Evolutionary conservation across 2,888 invertebrate genomes (phyloP).

Genomic region (Ochlodes sylvanus): DNA sequence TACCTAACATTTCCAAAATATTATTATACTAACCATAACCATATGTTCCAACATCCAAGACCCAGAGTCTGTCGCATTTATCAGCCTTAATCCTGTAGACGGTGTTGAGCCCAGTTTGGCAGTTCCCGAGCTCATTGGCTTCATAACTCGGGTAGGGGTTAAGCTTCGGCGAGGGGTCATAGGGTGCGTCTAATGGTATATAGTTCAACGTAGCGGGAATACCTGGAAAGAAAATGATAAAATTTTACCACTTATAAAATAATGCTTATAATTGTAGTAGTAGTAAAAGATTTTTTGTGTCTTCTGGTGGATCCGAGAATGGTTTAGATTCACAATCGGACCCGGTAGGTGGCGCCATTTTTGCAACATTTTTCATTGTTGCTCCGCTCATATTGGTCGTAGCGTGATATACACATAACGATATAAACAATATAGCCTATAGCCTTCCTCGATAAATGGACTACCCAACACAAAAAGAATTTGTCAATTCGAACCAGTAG

Average conservation of each 20-base stretch:
- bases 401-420: too few relatives aligned
- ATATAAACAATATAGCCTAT: too few relatives aligned
- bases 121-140: slow-evolving; percentile 90
- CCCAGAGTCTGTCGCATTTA: slow-evolving; percentile 92
- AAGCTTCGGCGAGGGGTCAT: slow-evolving; percentile 89
- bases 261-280: too few relatives aligned
- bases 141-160: slow-evolving; percentile 92
- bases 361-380: too few relatives aligned
- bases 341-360: too few relatives aligned
- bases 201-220: slow-evolving; percentile 93
- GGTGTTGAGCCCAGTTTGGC: slow-evolving; percentile 89
- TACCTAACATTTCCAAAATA: neutral
- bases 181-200: slow-evolving; percentile 87
- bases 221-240: slow-evolving; percentile 76
- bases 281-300: too few relatives aligned
- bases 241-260: neutral
- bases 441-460: too few relatives aligned
- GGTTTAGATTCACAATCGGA: too few relatives aligned
- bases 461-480: too few relatives aligned
- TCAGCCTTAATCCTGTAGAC: slow-evolving; percentile 93
- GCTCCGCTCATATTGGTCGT: too few relatives aligned
- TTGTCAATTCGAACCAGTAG: too few relatives aligned
- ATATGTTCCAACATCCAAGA: slow-evolving; percentile 92
- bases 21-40: slow-evolving; percentile 86
- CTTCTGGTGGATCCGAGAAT: too few relatives aligned